Conservation (phyloP, 2,888 invertebrate species). For the Allolobophora icterica region DNA sequence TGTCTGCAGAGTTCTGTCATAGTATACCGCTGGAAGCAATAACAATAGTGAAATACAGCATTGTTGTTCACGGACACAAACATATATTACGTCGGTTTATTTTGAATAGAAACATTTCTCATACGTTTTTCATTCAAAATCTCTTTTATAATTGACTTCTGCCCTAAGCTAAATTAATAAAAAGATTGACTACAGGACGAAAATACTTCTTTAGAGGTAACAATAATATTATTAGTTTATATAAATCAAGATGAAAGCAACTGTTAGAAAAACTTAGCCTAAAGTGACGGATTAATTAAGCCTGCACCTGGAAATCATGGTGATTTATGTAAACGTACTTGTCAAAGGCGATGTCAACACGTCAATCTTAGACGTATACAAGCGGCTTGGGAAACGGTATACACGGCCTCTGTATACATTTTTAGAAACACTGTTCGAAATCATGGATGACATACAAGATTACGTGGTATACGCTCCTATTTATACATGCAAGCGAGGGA, state of each 20-base stretch:
- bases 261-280: neutral
- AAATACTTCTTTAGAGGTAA: neutral
- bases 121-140: neutral
- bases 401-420: too few species aligned
- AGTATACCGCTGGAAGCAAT: neutral
- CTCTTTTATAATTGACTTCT: neutral
- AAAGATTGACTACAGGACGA: neutral
- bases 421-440: neutral
- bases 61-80: neutral
- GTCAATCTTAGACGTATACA: neutral
- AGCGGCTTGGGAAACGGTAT: too few species aligned
- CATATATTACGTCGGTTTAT: neutral
- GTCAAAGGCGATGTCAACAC: neutral
- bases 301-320: neutral
- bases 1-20: neutral
- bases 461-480: neutral
- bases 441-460: neutral
- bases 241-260: neutral
- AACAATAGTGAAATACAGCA: neutral
- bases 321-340: neutral
- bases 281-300: neutral
- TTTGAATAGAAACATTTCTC: slow-evolving; percentile 17
- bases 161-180: neutral
- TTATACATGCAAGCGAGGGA: neutral
- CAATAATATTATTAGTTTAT: neutral